These are phyloP conservation scores for Andinoacara biseriatus DNA, from an alignment of 2,113 vertebrate genomes.

Conservation along the genomic window DNA sequence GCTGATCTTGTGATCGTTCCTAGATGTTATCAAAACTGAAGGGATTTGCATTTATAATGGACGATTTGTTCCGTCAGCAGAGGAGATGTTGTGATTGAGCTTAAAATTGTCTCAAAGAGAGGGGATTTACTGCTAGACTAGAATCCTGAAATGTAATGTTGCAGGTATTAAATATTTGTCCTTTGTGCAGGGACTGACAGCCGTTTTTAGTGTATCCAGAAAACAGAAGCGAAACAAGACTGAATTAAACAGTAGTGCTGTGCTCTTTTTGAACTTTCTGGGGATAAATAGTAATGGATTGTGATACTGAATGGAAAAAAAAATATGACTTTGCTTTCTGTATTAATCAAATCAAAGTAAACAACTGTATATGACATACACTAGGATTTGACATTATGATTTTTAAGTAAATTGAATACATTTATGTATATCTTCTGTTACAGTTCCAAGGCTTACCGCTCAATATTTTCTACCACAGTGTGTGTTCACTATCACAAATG, in stretches of 20 bases:
- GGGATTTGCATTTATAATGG: not conserved
- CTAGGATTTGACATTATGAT: not conserved
- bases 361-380: not conserved
- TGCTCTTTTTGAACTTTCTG: not conserved
- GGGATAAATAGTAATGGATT: not conserved
- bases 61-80: not conserved
- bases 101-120: not conserved
- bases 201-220: not conserved
- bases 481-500: not conserved
- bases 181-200: not conserved
- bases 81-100: not conserved
- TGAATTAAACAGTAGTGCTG: not conserved
- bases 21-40: not conserved
- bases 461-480: no score
- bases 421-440: no score
- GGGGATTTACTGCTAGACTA: not conserved
- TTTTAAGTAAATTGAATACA: not conserved
- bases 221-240: not conserved
- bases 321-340: not conserved
- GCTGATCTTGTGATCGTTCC: constrained; percentile 18
- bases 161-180: not conserved
- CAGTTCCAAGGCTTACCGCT: no score
- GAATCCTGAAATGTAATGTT: not conserved
- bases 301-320: not conserved
- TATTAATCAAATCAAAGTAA: not conserved